These are phyloP conservation scores for Sarcophaga caerulescens DNA, from an alignment of 2,888 invertebrate species.

Conservation along the genomic window DNA sequence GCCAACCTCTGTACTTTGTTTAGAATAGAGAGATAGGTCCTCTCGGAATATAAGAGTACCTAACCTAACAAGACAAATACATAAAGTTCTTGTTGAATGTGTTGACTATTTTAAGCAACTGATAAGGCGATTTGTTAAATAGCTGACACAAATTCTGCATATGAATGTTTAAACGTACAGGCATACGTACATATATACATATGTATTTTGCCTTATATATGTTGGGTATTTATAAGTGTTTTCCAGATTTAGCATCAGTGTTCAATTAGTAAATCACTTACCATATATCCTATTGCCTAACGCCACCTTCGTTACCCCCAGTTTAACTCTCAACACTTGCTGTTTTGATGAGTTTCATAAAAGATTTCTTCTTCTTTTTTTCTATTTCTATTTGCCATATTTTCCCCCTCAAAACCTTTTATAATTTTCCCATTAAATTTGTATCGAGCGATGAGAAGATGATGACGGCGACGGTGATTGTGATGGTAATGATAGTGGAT, in stretches of 20 bases:
- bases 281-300: not conserved
- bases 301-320: not conserved
- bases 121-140: not conserved
- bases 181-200: not conserved
- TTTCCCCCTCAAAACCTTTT: slow-evolving; percentile 6
- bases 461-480: not conserved
- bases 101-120: not conserved
- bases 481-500: not conserved
- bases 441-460: not conserved
- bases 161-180: not conserved
- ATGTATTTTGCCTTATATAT: not conserved
- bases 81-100: not conserved
- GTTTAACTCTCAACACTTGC: slow-evolving; percentile 44
- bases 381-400: not conserved
- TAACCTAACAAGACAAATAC: too few relatives aligned
- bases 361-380: not conserved
- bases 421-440: slow-evolving; percentile 43
- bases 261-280: slow-evolving; percentile 59
- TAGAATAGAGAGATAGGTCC: too few relatives aligned
- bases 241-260: slow-evolving; percentile 15
- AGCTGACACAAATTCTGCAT: not conserved
- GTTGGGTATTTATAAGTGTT: not conserved
- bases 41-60: too few relatives aligned
- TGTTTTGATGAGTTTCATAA: slow-evolving; percentile 28
- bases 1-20: too few relatives aligned